Percentiles rank a stretch among this genome's conserved stretches.
Conservation (phyloP, 2,113 vertebrate species). For the Megatriorchis doriae region DNA sequence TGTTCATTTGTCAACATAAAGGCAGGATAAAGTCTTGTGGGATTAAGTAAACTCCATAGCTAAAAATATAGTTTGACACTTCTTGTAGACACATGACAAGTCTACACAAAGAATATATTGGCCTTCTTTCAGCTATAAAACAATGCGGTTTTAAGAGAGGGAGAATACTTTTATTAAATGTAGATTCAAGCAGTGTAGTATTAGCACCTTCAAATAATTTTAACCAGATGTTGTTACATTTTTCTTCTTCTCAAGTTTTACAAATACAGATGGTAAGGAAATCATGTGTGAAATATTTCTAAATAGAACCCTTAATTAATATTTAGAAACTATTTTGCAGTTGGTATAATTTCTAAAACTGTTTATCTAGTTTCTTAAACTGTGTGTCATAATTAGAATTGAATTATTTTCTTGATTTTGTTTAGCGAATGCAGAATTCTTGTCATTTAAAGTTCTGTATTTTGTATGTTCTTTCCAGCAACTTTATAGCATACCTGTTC, state of each 20-base stretch:
- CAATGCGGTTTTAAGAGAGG: slow-evolving; percentile 27
- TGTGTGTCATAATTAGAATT: neutral
- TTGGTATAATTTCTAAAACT: neutral
- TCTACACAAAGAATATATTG: slow-evolving; percentile 70
- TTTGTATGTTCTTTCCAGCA: neutral
- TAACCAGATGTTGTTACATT: slow-evolving; percentile 34
- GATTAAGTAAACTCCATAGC: slow-evolving; percentile 71
- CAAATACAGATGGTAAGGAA: slow-evolving; percentile 18
- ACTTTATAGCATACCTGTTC: neutral
- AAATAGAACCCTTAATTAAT: slow-evolving; percentile 29
- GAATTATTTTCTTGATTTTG: neutral
- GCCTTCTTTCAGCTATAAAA: slow-evolving; percentile 70
- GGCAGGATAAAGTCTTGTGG: slow-evolving; percentile 68
- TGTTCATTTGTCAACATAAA: slow-evolving; percentile 85
- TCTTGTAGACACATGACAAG: slow-evolving; percentile 74
- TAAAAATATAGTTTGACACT: slow-evolving; percentile 78
- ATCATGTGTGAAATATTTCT: slow-evolving; percentile 11
- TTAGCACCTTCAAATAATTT: slow-evolving; percentile 40
- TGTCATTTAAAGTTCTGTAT: neutral
- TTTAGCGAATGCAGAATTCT: neutral
- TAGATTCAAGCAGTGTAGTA: slow-evolving; percentile 25
- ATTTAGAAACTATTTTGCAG: slow-evolving; percentile 14
- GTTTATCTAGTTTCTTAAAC: neutral
- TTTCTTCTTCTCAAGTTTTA: neutral
- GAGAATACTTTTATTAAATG: slow-evolving; percentile 22